phyloP scores from a whole-genome alignment of 2,888 invertebrate genomes.

The Cryptops parisi region DNA sequence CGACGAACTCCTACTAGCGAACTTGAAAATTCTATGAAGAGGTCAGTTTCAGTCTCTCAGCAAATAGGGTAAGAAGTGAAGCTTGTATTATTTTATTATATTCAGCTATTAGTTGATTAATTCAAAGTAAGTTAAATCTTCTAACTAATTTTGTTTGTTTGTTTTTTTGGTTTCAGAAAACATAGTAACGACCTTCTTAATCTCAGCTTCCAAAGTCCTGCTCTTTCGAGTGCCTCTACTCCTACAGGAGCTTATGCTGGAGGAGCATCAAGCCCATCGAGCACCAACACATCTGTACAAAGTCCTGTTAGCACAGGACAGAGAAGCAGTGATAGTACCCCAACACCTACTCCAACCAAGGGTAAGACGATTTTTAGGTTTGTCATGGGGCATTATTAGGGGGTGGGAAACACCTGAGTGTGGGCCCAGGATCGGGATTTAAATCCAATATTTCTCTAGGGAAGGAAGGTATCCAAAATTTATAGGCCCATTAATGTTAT shows the following conservation, averaged over 20 bases:
- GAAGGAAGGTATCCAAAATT: too few species aligned
- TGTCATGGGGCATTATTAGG: too few species aligned
- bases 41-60: slow-evolving; percentile 62
- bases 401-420: not conserved
- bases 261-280: slow-evolving; percentile 12
- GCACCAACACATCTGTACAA: slow-evolving; percentile 10
- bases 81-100: too few species aligned
- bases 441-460: too few species aligned
- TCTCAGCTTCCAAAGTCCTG: slow-evolving; percentile 63
- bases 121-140: not conserved
- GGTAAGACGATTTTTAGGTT: slow-evolving; percentile 1
- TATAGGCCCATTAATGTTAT: too few species aligned
- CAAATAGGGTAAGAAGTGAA: slow-evolving; percentile 46
- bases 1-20: slow-evolving; percentile 25
- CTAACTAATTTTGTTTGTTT: not conserved
- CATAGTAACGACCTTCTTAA: slow-evolving; percentile 65
- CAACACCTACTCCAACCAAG: slow-evolving; percentile 17
- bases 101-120: too few species aligned
- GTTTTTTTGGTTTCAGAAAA: slow-evolving; percentile 25
- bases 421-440: not conserved
- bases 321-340: slow-evolving; percentile 16
- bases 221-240: slow-evolving; percentile 64
- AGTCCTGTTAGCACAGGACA: slow-evolving; percentile 15
- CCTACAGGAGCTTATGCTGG: slow-evolving; percentile 50
- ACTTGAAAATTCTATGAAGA: slow-evolving; percentile 30